Percentiles rank a stretch among this genome's conserved stretches.
Evolutionary conservation across 2,888 invertebrate genomes (phyloP).

Genomic region (Kuschelorhynchus macadamiae): DNA sequence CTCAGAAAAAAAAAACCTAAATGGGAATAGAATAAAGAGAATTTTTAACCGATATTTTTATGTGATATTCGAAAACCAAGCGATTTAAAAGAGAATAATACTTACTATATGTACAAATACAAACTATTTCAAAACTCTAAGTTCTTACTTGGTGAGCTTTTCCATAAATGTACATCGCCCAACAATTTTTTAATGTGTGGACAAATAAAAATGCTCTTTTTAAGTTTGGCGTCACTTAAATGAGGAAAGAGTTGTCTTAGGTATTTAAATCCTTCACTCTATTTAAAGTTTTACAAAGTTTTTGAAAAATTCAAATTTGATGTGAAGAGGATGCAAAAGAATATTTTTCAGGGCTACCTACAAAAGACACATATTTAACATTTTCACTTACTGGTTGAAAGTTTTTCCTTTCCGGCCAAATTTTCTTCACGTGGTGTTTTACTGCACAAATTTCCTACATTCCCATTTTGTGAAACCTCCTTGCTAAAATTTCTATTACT

Average conservation of each 20-base stretch:
- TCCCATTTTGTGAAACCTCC: conserved; percentile 33
- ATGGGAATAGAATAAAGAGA: conserved; percentile 60
- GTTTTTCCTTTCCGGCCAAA: conserved; percentile 18
- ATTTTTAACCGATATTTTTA: conserved; percentile 16
- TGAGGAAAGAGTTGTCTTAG: too few species aligned
- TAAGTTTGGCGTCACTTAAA: too few species aligned
- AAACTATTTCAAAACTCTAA: not conserved
- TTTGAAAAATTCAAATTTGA: conserved; percentile 20
- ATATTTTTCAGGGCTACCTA: conserved; percentile 21
- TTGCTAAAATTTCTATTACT: conserved; percentile 24
- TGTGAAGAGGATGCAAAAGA: conserved; percentile 26
- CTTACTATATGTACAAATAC: too few species aligned
- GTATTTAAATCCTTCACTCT: too few species aligned
- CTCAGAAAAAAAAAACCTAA: conserved; percentile 62
- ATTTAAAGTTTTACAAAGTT: too few species aligned
- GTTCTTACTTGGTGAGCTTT: too few species aligned
- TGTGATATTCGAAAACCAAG: too few species aligned
- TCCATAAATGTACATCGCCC: too few species aligned
- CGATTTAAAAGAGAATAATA: too few species aligned
- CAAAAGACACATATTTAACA: conserved; percentile 22
- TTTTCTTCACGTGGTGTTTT: not conserved
- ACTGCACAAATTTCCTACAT: conserved; percentile 4
- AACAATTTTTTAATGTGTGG: too few species aligned
- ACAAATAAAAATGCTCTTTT: too few species aligned
- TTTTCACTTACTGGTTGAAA: conserved; percentile 19